Evolutionary conservation across 2,888 invertebrate genomes (phyloP).

Genomic region (Drosophila pegasa): DNA sequence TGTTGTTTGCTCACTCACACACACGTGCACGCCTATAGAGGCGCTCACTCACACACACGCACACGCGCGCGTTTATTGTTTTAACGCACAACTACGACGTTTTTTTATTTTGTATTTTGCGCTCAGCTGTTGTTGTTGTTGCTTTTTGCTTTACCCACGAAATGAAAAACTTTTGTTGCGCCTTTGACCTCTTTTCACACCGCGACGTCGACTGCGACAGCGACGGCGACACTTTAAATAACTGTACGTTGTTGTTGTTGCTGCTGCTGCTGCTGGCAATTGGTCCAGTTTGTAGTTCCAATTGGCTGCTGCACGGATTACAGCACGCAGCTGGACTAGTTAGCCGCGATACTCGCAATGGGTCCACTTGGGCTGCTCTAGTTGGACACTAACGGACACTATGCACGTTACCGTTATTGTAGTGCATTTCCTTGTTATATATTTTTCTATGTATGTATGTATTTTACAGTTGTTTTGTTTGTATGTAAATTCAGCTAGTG

Average conservation of each 20-base stretch:
- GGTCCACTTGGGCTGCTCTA: constrained; percentile 23
- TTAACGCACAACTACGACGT: constrained; percentile 77
- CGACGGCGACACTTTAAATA: constrained; percentile 52
- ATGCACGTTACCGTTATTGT: constrained; percentile 45
- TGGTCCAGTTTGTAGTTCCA: constrained; percentile 34
- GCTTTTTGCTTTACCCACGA: constrained; percentile 50
- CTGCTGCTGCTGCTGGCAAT: constrained; percentile 35
- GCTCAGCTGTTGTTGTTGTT: constrained; percentile 59
- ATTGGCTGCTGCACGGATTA: constrained; percentile 52
- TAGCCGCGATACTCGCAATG: constrained; percentile 20
- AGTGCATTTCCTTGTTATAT: constrained; percentile 72
- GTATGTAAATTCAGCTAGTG: constrained; percentile 54
- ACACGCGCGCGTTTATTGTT: constrained; percentile 65
- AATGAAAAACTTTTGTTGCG: constrained; percentile 74
- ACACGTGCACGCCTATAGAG: constrained; percentile 11
- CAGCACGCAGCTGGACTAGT: constrained; percentile 48
- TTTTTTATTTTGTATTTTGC: constrained; percentile 62
- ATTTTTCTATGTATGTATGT: constrained; percentile 18
- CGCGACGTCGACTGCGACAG: constrained; percentile 43
- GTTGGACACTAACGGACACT: constrained; percentile 25
- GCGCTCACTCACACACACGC: constrained; percentile 29
- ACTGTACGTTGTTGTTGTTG: constrained; percentile 44
- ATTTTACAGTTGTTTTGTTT: constrained; percentile 23
- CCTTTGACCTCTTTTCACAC: constrained; percentile 79
- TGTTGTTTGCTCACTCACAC: constrained; percentile 66